Conservation (phyloP, 2,888 invertebrate species). For the Dendrolimus houi region DNA sequence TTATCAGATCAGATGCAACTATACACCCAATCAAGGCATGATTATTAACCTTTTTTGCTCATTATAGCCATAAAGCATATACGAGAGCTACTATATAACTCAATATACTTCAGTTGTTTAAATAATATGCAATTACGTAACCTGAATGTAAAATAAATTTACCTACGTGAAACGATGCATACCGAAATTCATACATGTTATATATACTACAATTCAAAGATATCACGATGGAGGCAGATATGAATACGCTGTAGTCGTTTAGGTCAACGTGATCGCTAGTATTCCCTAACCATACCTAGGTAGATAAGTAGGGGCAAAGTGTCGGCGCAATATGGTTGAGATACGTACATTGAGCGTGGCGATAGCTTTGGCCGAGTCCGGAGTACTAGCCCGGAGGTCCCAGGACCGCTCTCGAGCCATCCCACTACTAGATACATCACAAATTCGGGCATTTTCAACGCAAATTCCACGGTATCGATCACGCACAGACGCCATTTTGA, state of each 20-base stretch:
- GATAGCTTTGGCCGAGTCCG: conserved; percentile 53
- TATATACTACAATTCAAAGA: conserved; percentile 24
- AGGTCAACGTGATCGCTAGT: conserved; percentile 39
- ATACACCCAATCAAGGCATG: conserved; percentile 5
- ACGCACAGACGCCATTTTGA: conserved; percentile 75
- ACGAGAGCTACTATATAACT: neutral
- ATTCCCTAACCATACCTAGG: conserved; percentile 44
- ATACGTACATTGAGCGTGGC: conserved; percentile 70
- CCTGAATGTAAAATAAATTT: conserved; percentile 12
- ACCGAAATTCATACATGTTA: conserved; percentile 27
- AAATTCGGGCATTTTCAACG: conserved; percentile 65
- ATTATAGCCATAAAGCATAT: conserved; percentile 16
- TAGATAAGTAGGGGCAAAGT: conserved; percentile 46
- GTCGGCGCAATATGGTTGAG: conserved; percentile 70
- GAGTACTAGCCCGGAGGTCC: conserved; percentile 54
- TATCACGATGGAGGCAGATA: conserved; percentile 32
- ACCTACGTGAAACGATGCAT: conserved; percentile 24
- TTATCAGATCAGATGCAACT: conserved; percentile 38
- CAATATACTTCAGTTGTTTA: neutral
- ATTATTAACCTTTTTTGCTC: conserved; percentile 8
- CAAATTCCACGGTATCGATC: conserved; percentile 73
- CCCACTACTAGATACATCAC: conserved; percentile 68
- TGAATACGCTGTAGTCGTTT: conserved; percentile 42
- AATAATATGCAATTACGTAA: conserved; percentile 23
- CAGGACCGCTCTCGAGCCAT: conserved; percentile 63